Percentiles rank a stretch among this genome's conserved stretches.
Conservation (phyloP, 2,113 vertebrate species). For the Oryzias celebensis region DNA sequence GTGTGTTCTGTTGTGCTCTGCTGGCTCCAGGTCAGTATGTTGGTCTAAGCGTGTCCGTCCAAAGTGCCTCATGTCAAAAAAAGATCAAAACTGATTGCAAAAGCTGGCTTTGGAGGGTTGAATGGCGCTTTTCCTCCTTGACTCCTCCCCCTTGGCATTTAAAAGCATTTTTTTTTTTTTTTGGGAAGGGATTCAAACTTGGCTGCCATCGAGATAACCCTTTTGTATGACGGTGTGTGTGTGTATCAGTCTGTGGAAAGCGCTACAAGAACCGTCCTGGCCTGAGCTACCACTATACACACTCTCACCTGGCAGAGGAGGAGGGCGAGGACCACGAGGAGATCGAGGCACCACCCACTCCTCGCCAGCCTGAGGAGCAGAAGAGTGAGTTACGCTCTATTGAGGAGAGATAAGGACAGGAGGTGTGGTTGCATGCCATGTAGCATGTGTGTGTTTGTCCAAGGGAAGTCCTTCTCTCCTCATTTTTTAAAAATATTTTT, state of each 20-base stretch:
- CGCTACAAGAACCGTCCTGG: conserved; percentile 97
- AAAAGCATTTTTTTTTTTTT: conserved; percentile 8
- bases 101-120: conserved; percentile 11
- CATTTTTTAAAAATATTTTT: conserved; percentile 1
- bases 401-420: conserved; percentile 46
- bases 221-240: conserved; percentile 62
- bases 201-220: conserved; percentile 50
- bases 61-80: conserved; percentile 18
- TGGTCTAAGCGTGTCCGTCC: conserved; percentile 13
- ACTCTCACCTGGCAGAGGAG: conserved; percentile 95
- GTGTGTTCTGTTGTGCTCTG: conserved; percentile 34
- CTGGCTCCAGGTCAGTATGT: conserved; percentile 21
- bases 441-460: conserved; percentile 56
- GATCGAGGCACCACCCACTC: conserved; percentile 88
- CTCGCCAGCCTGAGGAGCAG: conserved; percentile 89
- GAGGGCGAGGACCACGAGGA: conserved; percentile 97
- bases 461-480: conserved; percentile 47
- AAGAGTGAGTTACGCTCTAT: conserved; percentile 84
- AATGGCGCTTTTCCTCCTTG: conserved; percentile 8
- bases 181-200: conserved; percentile 21
- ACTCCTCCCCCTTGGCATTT: conserved; percentile 35
- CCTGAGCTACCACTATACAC: conserved; percentile 95
- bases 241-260: conserved; percentile 90
- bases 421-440: conserved; percentile 55
- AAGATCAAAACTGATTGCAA: not conserved